Conservation (phyloP, 1,140 invertebrate species). For the Agrilus planipennis region DNA sequence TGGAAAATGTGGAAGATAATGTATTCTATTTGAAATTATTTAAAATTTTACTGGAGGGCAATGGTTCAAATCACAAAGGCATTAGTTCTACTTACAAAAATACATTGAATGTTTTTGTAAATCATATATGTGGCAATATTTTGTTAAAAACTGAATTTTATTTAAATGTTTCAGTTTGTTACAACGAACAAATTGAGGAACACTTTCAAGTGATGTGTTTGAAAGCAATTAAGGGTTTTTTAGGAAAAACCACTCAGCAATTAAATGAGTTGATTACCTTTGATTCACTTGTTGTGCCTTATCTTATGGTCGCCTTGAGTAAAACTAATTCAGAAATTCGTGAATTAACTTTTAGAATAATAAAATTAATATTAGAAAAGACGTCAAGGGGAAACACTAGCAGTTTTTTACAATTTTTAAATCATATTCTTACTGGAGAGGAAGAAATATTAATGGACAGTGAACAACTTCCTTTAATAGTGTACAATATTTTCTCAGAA, state of each 20-base stretch:
- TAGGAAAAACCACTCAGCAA: background rate
- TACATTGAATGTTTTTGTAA: slow-evolving; percentile 9
- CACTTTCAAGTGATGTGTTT: slow-evolving; percentile 1
- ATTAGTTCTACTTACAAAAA: background rate
- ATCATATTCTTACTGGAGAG: slow-evolving; percentile 13
- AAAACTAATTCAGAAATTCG: background rate
- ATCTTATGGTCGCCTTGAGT: slow-evolving; percentile 35
- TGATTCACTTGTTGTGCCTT: slow-evolving; percentile 24
- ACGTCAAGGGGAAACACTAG: no score
- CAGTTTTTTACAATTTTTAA: slow-evolving; percentile 8
- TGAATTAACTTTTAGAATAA: background rate
- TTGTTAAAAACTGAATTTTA: slow-evolving; percentile 14
- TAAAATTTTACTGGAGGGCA: slow-evolving; percentile 4
- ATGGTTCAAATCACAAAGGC: background rate
- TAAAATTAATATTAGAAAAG: background rate
- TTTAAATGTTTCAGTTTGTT: slow-evolving; percentile 15
- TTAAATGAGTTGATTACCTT: background rate
- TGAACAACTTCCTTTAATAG: slow-evolving; percentile 43
- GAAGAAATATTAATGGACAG: slow-evolving; percentile 49
- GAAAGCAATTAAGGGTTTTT: background rate
- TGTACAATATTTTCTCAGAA: slow-evolving; percentile 35
- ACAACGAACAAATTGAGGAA: background rate
- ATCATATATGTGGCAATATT: slow-evolving; percentile 5
- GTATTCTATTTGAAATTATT: slow-evolving; percentile 6
- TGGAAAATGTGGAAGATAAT: slow-evolving; percentile 3